A percentile compares a stretch with the other conserved stretches of the same genome.
phyloP scores from a whole-genome alignment of 2,888 invertebrate genomes.

The Taenaris catops region DNA sequence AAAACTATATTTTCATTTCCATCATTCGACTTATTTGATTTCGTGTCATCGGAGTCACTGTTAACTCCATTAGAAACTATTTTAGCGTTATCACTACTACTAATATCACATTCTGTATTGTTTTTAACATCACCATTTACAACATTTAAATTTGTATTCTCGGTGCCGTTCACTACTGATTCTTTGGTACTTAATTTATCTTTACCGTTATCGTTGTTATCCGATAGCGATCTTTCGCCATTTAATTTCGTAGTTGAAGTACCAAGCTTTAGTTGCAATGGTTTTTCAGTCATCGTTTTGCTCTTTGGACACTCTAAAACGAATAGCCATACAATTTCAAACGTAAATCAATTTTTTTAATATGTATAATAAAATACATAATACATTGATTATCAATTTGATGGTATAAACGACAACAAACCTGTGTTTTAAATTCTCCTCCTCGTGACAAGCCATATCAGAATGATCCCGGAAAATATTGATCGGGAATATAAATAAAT shows the following conservation, averaged over 20 bases:
- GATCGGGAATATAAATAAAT: too few species aligned
- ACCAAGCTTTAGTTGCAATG: conserved; percentile 44
- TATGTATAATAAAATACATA: neutral
- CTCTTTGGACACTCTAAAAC: conserved; percentile 54
- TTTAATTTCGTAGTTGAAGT: conserved; percentile 47
- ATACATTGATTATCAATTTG: neutral
- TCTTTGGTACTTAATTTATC: conserved; percentile 69
- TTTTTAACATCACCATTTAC: conserved; percentile 65
- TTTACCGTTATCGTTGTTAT: conserved; percentile 45
- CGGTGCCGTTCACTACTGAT: conserved; percentile 63
- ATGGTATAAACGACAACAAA: conserved; percentile 24
- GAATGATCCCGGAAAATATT: too few species aligned
- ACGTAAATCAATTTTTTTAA: neutral
- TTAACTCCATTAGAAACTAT: conserved; percentile 71
- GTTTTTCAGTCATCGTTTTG: conserved; percentile 50
- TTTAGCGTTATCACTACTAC: conserved; percentile 71
- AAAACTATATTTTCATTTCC: conserved; percentile 32
- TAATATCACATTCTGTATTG: conserved; percentile 75
- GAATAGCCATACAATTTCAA: conserved; percentile 1
- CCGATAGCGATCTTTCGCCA: conserved; percentile 50
- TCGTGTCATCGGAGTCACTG: conserved; percentile 61
- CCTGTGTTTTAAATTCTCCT: conserved; percentile 54
- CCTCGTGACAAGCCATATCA: too few species aligned
- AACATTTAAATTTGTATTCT: conserved; percentile 45
- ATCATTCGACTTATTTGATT: conserved; percentile 63